Evolutionary conservation across 2,888 invertebrate species (phyloP), one percentile per base, ranked within the genome.

Genomic region (Leptarthrus brevirostris): DNA sequence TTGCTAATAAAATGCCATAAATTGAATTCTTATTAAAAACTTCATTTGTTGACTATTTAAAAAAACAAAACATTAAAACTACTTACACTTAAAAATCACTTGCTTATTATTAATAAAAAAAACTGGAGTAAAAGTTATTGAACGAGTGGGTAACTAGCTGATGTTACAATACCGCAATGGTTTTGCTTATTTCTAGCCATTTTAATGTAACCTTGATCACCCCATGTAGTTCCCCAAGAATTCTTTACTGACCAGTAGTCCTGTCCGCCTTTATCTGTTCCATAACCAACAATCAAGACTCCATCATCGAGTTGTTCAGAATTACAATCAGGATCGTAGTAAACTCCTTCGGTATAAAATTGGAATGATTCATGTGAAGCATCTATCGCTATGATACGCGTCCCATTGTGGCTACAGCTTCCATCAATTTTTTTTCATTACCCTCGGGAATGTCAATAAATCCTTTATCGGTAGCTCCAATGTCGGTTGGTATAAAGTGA

Each of bases 311-410:
- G 87, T 76, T 88, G 85, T 49, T 87, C 82, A 0, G 89, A 81
- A 79, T 92, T 90, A 86, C 97, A 97, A 61, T 90, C 84, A 52
- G 90, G 90, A 78, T 96, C 95, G 82, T 88, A 89, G 86, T 96
- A 96, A 74, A 96, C 90, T 36, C 93, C 94, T 78, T 88, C 86
- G 2, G 89, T 88, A 86, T 96, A 96, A 83, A 94, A 91, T 86
- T 95, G 95, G 91, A 96, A 96, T 77, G 90, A 90, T 82, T 90
- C 88, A 78, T 91, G 92, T 53, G 92, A 91, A 76, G 96, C 96
- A 87, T 97, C 96, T 82, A 96, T 96, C 80, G 95, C 96, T 64
- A 96, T 6, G 94, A 89, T 54, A 96, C 87, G 6, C 96, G 96
- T 0, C 96, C 96, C 76, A 93, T 84, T 0, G 93, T 92, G 73